Evolutionary conservation across 1,140 invertebrate genomes (phyloP), one percentile per base, ranked within the genome.

Genomic region (Ruditapes philippinarum): DNA sequence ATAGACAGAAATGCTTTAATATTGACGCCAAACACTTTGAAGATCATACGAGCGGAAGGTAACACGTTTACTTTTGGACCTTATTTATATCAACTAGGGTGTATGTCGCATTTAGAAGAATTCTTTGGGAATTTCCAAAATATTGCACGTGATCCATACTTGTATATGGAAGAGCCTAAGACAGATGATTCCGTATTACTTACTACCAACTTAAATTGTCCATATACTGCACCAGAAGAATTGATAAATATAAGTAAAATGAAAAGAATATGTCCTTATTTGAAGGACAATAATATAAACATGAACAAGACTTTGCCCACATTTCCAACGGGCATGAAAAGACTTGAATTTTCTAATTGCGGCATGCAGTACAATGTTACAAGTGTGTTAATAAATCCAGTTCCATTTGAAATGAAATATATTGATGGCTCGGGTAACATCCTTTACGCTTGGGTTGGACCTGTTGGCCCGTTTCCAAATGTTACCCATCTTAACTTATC

Each of bases 21-120:
- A 0, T 19, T 92, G 7, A 74, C 88, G 14, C 91, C 91, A n/a
- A 60, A 70, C 12, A 31, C 42, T 0, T 38, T 92, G 4, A 74
- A 57, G 0, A 57, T 14, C 17, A 49, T 85, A 7, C 31, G 60
- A 17, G 62, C 88, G 33, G 65, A 73, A 17, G 49, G 57, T n/a
- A 88, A 86, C 28, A 62, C 62, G 19, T 74, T 92, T 54, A 76
- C 83, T 25, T 76, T 86, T 25, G 45, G 14, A 25, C 68, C 51
- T 3, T 86, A 86, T 36, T 38, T 74, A 11, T 38, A 60, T 7
- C 83, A 86, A 36, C 3, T 51, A 17, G 42, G 31, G 3, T 86
- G 83, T 60, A 7, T 60, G 11, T n/a, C 36, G 19, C 49, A 70
- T 73, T 11, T 86, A n/a, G 54, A 22, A 4, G 68, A 51, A 76